A percentile compares a stretch with the other conserved stretches of the same genome.
These are phyloP conservation scores for Cataglyphis hispanica DNA, from an alignment of 1,140 invertebrate genomes.

Conservation along the genomic window DNA sequence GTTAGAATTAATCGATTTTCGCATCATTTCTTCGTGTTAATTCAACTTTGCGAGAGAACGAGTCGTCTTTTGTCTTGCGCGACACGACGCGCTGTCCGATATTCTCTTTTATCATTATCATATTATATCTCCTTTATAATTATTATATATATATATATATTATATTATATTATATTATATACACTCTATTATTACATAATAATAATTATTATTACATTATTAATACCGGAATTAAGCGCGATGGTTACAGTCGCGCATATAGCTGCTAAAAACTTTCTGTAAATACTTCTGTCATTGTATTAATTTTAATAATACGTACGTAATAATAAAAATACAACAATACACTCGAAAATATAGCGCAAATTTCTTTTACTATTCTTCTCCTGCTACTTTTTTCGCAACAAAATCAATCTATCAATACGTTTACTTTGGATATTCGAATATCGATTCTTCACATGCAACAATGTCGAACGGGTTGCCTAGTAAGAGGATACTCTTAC, in stretches of 20 bases:
- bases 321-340: slow-evolving; percentile 81
- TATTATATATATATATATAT: slow-evolving; percentile 29
- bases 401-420: slow-evolving; percentile 10
- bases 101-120: slow-evolving; percentile 68
- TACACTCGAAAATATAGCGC: slow-evolving; percentile 67
- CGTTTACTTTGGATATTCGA: no score
- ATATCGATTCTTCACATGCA: not conserved
- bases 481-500: not conserved
- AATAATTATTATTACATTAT: slow-evolving; percentile 68
- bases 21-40: slow-evolving; percentile 28
- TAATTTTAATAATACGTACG: slow-evolving; percentile 82
- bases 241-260: slow-evolving; percentile 73
- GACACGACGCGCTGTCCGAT: slow-evolving; percentile 51
- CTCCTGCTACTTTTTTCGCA: slow-evolving; percentile 40
- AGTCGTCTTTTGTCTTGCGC: not conserved
- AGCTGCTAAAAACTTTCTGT: slow-evolving; percentile 77
- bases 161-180: slow-evolving; percentile 56
- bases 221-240: slow-evolving; percentile 77
- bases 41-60: slow-evolving; percentile 35
- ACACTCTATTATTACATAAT: slow-evolving; percentile 53
- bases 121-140: slow-evolving; percentile 52
- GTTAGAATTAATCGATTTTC: slow-evolving; percentile 66
- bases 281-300: slow-evolving; percentile 83
- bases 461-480: slow-evolving; percentile 36
- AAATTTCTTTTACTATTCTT: not conserved